Evolutionary conservation across 2,888 invertebrate species (phyloP), one percentile per base, ranked within the genome.

Genomic region (Caprella mutica): DNA sequence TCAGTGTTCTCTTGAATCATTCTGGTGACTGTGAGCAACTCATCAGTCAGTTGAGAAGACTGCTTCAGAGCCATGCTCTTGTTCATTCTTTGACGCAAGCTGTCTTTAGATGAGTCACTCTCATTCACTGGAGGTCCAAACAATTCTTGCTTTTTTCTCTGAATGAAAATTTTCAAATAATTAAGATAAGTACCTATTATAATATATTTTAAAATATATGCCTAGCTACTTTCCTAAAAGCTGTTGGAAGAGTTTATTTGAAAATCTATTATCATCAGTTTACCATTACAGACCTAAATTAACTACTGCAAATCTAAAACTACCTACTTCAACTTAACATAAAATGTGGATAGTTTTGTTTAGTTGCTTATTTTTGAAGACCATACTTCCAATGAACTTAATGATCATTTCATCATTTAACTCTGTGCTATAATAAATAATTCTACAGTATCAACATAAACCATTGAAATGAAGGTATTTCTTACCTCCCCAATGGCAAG

Each of bases 1-100:
- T 64, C 60, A 5, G 60, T 60, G 30, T 64, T 64, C 38, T 60
- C 60, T 44, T 53, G 42, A 33, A 64, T 64, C 44, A 64, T 50
- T 5, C 64, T 55, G 19, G 64, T 64, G 9, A 60, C 64, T 6
- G 52, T 55, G 33, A 64, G 56, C 5, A 64, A 44, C 39, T 64
- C 64, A 27, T 58, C 59, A 5, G 58, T 44, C 14, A 64, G 56
- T 24, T 56, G 55, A 3, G 58, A 46, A 21, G 64, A 64, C 40
- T 64, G 57, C 44, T 58, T 60, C 38, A 64, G 17, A 33, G 59
- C 35, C 19, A 58, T 33, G 24, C 60, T 56, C 19, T 52, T 29
- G 14, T 35, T 55, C 64, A 60, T 55, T 33, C 63, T 38, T 17
- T 55, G 51, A 17, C 55, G 30, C 8, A 59, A 12, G 23, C 9